These are phyloP conservation scores for Melopsittacus undulatus DNA, from an alignment of 2,797 vertebrate genomes.

Conservation along the genomic window DNA sequence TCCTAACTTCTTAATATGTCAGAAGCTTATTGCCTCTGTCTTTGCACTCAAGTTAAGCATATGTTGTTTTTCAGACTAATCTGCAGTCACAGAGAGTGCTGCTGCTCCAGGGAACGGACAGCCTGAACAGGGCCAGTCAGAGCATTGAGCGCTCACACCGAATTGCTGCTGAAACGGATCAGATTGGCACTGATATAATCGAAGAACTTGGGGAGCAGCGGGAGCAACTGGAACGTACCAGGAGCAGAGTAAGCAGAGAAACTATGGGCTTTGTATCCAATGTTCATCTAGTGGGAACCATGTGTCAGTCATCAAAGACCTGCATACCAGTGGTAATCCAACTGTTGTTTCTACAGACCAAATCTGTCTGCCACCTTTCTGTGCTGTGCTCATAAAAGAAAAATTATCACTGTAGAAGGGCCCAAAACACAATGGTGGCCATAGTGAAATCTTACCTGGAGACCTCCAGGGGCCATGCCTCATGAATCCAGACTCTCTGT, in stretches of 20 bases:
- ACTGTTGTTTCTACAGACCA: not conserved
- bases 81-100: slow-evolving; percentile 88
- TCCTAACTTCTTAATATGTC: not conserved
- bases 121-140: slow-evolving; percentile 86
- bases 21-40: not conserved
- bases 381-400: not conserved
- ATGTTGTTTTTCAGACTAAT: slow-evolving; percentile 79
- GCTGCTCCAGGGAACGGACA: slow-evolving; percentile 91
- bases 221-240: slow-evolving; percentile 92
- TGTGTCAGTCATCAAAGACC: fast-evolving
- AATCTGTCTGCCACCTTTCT: not conserved
- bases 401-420: not conserved
- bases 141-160: slow-evolving; percentile 93
- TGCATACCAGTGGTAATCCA: fast-evolving
- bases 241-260: slow-evolving; percentile 84
- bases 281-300: not conserved
- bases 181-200: slow-evolving; percentile 92
- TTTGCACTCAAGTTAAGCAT: not conserved
- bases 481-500: not conserved
- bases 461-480: not conserved
- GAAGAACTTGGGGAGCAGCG: slow-evolving; percentile 95
- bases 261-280: fast-evolving
- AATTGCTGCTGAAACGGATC: slow-evolving; percentile 90
- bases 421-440: not conserved
- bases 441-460: not conserved